Base-by-base conservation (phyloP, 2,797 vertebrate species). In the Astyanax mexicanus region DNA sequence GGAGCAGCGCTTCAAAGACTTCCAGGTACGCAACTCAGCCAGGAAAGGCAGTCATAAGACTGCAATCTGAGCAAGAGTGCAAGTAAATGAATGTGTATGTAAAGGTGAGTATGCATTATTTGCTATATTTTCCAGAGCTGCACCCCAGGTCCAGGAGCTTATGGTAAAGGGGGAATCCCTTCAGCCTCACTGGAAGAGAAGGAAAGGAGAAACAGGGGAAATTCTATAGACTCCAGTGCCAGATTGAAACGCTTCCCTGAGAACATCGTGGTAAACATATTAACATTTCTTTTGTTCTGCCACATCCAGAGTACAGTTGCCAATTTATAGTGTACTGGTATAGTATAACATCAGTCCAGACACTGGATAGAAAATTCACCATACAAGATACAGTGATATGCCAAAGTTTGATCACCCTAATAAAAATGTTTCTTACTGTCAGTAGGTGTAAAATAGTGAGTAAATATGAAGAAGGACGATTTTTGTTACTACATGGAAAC, bases 71-170 rank as follows among this genome's bases (percentile, higher is more conserved):
- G 6, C 25, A 57, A 17, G 13, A 11, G 11, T 19, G 32, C 49
- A n/a, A n/a, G n/a, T n/a, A 61, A 15, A 40, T 47, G 4, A 15
- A 13, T 8, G 52, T 25, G 9, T 66, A n/a, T n/a, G n/a, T n/a
- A n/a, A n/a, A n/a, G n/a, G 3, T 44, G 19, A 60, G 45, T 17
- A 10, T 27, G 9, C 21, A 37, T 17, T 60, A 29, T 40, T 27
- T 19, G 1, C 5, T 62, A 5, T 37, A 52, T 0, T 0, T 81
- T 77, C 4, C 58, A 94, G 93, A 88, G 87, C 72, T 83, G 69
- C 71, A 87, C 86, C 13, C 93, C 93, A 0, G 91, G 92, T 9
- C 92, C 92, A 0, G 92, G 94, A 2, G 87, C 80, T 21, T 93
- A 94, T 0, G 87, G 89, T 1, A 84, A 86, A 37, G 78, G 49